phyloP scores from a whole-genome alignment of 2,113 vertebrate species.

The Semnopithecus entellus region DNA sequence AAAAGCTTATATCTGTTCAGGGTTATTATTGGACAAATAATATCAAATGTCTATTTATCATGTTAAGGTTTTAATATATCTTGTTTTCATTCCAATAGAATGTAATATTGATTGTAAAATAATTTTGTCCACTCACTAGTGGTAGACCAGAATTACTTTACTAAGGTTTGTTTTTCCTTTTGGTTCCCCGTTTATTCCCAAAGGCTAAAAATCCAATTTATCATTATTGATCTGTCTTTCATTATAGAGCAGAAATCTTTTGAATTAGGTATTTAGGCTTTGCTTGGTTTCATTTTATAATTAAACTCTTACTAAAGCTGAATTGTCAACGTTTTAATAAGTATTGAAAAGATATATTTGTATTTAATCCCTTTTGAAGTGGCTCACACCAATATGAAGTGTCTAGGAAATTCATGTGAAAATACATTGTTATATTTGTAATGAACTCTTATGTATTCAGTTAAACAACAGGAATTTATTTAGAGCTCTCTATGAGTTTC shows the following conservation, averaged over 20 bases:
- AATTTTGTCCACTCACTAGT: not conserved
- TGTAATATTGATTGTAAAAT: constrained; percentile 59
- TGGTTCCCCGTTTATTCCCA: not conserved
- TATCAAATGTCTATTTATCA: not conserved
- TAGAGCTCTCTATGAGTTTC: not conserved
- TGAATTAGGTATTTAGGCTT: constrained; percentile 20
- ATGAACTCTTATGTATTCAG: not conserved
- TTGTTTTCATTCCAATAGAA: constrained; percentile 3
- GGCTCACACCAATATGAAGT: not conserved
- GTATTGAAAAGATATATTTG: not conserved
- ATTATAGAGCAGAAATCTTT: constrained; percentile 25
- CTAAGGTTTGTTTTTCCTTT: constrained; percentile 37
- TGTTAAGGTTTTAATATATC: constrained; percentile 1
- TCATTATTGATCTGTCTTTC: constrained; percentile 65
- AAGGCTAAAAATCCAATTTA: constrained; percentile 54
- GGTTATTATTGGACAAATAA: not conserved
- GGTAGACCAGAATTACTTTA: not conserved
- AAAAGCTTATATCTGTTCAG: not conserved
- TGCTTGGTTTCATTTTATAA: constrained; percentile 55
- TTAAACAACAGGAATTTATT: not conserved
- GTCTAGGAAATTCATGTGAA: not conserved
- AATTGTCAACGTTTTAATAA: constrained; percentile 16
- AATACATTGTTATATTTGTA: not conserved
- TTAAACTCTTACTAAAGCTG: constrained; percentile 40
- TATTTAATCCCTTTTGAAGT: not conserved